These are phyloP conservation scores for Psittacara wagleri DNA, from an alignment of 2,113 vertebrate genomes.

Conservation along the genomic window DNA sequence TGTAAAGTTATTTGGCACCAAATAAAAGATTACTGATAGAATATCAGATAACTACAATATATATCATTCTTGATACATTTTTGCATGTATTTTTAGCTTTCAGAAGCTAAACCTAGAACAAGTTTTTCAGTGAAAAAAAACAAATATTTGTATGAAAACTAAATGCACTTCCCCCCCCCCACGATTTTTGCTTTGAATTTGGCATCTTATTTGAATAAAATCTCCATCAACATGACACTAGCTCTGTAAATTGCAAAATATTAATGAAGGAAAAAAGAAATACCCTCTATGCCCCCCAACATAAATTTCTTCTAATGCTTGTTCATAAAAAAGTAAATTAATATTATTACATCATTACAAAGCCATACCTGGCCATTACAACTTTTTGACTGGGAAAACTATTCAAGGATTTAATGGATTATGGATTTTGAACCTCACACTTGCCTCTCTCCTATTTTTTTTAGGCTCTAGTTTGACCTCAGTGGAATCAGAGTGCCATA, in stretches of 20 bases:
- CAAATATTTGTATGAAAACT: background rate
- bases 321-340: background rate
- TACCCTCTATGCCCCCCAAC: fast-evolving
- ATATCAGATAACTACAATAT: background rate
- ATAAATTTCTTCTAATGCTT: background rate
- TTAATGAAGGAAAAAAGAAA: background rate
- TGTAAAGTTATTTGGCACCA: background rate
- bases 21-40: background rate
- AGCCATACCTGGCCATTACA: background rate
- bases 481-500: background rate
- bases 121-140: background rate
- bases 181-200: background rate
- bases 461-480: background rate
- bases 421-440: background rate
- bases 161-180: background rate
- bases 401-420: background rate
- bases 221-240: background rate
- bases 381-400: background rate
- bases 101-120: background rate
- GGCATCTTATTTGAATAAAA: background rate
- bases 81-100: background rate
- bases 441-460: background rate
- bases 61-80: background rate
- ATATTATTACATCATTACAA: background rate
- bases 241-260: background rate